Evolutionary conservation across 2,888 invertebrate species (phyloP).

Genomic region (Halocaridina rubra): DNA sequence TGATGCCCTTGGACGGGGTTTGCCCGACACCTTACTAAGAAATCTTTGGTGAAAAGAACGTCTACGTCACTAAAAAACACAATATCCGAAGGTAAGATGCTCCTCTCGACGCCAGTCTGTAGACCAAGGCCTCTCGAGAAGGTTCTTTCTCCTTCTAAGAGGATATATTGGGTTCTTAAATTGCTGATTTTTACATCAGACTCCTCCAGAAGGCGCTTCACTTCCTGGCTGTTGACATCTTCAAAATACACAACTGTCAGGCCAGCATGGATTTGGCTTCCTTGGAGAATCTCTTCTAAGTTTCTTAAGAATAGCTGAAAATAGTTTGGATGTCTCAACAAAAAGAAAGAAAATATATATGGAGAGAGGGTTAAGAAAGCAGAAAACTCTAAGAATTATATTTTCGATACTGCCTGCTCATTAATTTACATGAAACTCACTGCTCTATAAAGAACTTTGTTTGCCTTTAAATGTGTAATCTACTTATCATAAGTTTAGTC

Average conservation of each 20-base stretch:
- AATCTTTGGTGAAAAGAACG: constrained; percentile 79
- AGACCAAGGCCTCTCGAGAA: neutral
- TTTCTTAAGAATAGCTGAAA: neutral
- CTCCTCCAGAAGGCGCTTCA: neutral
- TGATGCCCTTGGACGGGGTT: constrained; percentile 67
- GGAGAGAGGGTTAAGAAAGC: neutral
- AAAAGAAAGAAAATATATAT: no score
- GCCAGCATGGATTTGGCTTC: neutral
- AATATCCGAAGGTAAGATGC: constrained; percentile 73
- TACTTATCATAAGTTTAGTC: no score
- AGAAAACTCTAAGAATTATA: no score
- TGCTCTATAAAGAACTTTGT: no score
- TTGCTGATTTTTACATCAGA: neutral
- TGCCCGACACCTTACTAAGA: constrained; percentile 75
- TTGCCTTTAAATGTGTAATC: no score
- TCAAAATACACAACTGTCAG: neutral
- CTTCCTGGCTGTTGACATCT: neutral
- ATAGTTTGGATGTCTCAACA: no score
- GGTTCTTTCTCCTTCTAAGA: no score
- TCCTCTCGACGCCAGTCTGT: constrained; percentile 72
- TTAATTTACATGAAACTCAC: no score
- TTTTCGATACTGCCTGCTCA: no score
- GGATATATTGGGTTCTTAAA: neutral
- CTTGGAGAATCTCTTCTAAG: neutral
- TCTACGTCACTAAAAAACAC: constrained; percentile 85